phyloP scores from a whole-genome alignment of 2,113 vertebrate genomes.

The Notiomystis cincta region DNA sequence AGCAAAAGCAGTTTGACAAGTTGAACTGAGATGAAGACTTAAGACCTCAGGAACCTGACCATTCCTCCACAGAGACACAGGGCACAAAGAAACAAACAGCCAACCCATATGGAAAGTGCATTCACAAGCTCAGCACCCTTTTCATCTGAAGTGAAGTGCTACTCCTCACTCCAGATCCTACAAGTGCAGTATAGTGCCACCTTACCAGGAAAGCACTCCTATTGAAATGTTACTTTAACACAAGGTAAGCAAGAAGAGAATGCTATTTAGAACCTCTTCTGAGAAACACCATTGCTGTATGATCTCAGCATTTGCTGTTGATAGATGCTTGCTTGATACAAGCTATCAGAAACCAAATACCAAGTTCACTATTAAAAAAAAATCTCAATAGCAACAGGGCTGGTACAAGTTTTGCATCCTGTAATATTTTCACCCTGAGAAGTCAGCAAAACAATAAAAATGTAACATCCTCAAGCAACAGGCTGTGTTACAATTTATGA shows the following conservation, averaged over 20 bases:
- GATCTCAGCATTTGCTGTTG: not conserved
- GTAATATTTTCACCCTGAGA: not conserved
- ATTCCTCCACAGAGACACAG: not conserved
- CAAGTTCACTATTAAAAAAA: not conserved
- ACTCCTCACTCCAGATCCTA: not conserved
- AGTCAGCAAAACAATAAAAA: not conserved
- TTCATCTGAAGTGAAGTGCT: not conserved
- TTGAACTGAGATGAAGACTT: not conserved
- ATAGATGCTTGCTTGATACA: not conserved
- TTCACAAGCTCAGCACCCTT: not conserved
- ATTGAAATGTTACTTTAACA: not conserved
- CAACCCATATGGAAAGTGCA: not conserved
- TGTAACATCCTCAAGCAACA: not conserved
- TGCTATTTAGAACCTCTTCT: not conserved
- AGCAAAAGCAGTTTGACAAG: not conserved
- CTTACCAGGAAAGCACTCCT: fast-evolving
- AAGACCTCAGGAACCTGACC: not conserved
- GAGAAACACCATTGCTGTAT: not conserved
- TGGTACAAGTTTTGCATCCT: not conserved
- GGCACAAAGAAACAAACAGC: not conserved
- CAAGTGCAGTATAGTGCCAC: not conserved
- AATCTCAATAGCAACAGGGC: not conserved
- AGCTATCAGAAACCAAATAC: not conserved
- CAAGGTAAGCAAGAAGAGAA: not conserved
- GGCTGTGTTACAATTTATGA: not conserved